Evolutionary conservation across 2,888 invertebrate species (phyloP), one percentile per base, ranked within the genome.

Genomic region (Neocrepidodera transversa): DNA sequence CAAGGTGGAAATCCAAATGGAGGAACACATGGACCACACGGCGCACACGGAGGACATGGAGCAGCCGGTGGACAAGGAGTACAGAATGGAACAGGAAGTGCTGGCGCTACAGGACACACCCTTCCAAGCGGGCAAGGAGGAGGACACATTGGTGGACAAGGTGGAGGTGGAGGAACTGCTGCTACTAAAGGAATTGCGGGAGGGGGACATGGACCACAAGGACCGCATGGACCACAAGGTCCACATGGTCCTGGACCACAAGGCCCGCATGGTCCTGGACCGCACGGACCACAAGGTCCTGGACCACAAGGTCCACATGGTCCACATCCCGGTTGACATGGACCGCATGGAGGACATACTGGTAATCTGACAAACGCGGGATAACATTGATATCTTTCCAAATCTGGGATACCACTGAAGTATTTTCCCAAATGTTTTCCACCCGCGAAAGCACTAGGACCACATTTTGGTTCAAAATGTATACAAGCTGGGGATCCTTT

Each of bases 401-500:
- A 49, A 45, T 60, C 68, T 17, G 64, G 67, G 50, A 61, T 70
- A 16, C 50, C 60, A 7, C 52, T 57, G 3, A 42, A 49, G 1
- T 60, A 57, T 28, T 43, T 52, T 23, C 68, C 70, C 38, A 77
- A 59, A 61, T 78, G 77, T 66, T 77, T 77, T 3, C 74, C 76
- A 45, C 73, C 68, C 6, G 76, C 69, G 63, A 68, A 78, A 18
- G 71, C 68, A 56, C 77, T 76, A 4, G 83, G 83, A 23, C 79
- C 79, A 64, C 84, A 84, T 10, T 72, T 75, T 0, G 83, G 82
- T 32, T 78, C 72, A 0, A 82, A 82, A 55, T 75, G 75, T 49
- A 76, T 71, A 66, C 84, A 83, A n/a, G 73, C 76, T 0, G 80
- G 81, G 4, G 79, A 73, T 32, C 83, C 83, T 59, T 79, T 79